These are phyloP conservation scores for Acleris laterana DNA, from an alignment of 2,888 invertebrate species.

Conservation along the genomic window DNA sequence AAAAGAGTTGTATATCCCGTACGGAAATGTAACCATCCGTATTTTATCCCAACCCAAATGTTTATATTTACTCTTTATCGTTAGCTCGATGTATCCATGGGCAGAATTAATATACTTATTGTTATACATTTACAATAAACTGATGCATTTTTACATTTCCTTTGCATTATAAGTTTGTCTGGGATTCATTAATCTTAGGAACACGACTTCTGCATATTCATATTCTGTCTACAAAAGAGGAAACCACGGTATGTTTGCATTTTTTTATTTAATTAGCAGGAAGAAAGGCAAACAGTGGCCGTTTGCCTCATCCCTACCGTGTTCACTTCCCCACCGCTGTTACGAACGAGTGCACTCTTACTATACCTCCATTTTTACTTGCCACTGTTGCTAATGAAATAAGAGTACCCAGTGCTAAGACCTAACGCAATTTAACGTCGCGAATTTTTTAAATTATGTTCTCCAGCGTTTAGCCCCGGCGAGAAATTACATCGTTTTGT, in stretches of 20 bases:
- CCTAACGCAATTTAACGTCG: constrained; percentile 56
- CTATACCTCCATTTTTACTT: constrained; percentile 42
- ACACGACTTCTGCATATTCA: not conserved
- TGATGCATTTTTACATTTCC: too few relatives aligned
- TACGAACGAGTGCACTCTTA: constrained; percentile 12
- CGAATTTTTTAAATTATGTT: constrained; percentile 52
- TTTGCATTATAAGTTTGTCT: too few relatives aligned
- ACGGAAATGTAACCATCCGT: not conserved
- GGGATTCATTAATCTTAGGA: too few relatives aligned
- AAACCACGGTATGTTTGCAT: constrained; percentile 44
- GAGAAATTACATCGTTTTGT: constrained; percentile 49
- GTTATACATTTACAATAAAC: too few relatives aligned
- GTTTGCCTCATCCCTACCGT: constrained; percentile 52
- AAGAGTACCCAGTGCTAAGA: constrained; percentile 57
- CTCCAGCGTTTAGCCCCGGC: constrained; percentile 44
- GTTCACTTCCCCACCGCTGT: constrained; percentile 41
- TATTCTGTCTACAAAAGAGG: constrained; percentile 14
- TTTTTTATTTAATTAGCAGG: constrained; percentile 68
- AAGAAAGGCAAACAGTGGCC: constrained; percentile 63
- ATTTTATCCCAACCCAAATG: not conserved
- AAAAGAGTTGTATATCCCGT: constrained; percentile 6
- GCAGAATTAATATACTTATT: too few relatives aligned
- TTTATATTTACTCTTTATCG: too few relatives aligned
- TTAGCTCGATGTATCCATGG: too few relatives aligned
- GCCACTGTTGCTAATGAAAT: constrained; percentile 63